These are phyloP conservation scores for Acanthoscelides obtectus DNA, from an alignment of 2,888 invertebrate genomes.

Conservation along the genomic window DNA sequence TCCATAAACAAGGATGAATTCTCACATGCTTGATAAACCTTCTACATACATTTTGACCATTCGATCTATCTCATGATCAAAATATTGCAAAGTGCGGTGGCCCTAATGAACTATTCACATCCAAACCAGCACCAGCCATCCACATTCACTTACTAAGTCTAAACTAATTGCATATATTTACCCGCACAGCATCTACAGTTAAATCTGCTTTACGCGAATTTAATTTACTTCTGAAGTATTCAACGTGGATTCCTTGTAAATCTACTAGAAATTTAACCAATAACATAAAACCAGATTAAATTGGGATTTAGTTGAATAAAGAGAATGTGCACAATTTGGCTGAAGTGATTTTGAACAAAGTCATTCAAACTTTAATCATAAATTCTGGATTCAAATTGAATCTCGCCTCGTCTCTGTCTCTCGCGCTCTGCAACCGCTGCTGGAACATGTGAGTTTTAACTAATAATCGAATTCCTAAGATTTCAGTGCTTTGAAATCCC, in stretches of 20 bases:
- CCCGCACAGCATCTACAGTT: conserved; percentile 3
- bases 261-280: conserved; percentile 42
- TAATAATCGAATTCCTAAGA: conserved; percentile 20
- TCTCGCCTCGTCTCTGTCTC: conserved; percentile 10
- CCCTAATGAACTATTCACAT: neutral
- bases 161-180: neutral
- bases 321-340: conserved; percentile 45
- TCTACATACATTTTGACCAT: neutral
- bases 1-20: no score
- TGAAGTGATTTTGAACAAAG: conserved; percentile 44
- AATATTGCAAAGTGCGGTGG: neutral
- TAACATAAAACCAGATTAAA: conserved; percentile 45
- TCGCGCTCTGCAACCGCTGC: conserved; percentile 12
- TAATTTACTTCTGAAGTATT: conserved; percentile 31
- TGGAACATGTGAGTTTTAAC: conserved; percentile 25
- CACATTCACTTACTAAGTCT: neutral
- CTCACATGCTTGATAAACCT: no score
- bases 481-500: neutral
- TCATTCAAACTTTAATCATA: conserved; percentile 45
- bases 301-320: conserved; percentile 42
- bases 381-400: conserved; percentile 40
- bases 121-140: neutral
- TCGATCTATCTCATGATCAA: neutral
- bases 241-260: conserved; percentile 36
- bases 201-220: conserved; percentile 20